These are phyloP conservation scores for Loriculus beryllinus DNA, from an alignment of 2,797 vertebrate genomes.

Conservation along the genomic window DNA sequence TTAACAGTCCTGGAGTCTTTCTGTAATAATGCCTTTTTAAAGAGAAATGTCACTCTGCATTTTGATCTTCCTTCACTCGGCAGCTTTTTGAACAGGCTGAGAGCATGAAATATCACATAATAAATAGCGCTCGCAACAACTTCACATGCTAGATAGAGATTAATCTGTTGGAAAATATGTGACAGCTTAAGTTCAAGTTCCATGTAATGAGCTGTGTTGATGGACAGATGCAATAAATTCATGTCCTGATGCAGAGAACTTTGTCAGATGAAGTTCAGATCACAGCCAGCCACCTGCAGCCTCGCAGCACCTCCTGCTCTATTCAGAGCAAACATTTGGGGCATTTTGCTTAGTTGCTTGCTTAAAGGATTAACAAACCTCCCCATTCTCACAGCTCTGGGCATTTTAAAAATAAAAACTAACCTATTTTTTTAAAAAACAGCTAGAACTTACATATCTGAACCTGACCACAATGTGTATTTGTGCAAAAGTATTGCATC, in stretches of 20 bases:
- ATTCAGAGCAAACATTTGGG: neutral
- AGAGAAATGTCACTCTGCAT: slow-evolving; percentile 8
- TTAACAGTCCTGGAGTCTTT: neutral
- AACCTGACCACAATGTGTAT: neutral
- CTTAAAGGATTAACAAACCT: neutral
- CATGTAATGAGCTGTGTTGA: slow-evolving; percentile 3
- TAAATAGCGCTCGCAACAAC: neutral
- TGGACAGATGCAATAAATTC: slow-evolving; percentile 31
- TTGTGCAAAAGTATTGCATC: neutral
- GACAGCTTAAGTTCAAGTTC: slow-evolving; percentile 37
- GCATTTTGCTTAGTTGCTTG: neutral
- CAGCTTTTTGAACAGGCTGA: slow-evolving; percentile 9
- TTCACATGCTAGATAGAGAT: slow-evolving; percentile 24
- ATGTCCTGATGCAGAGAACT: neutral
- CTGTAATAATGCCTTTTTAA: neutral
- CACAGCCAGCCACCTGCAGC: neutral
- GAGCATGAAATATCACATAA: slow-evolving; percentile 40
- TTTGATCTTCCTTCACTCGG: slow-evolving; percentile 27
- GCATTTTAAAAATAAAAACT: neutral
- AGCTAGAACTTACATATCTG: neutral
- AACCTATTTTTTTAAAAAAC: neutral
- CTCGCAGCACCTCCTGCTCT: neutral
- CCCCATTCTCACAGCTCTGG: neutral
- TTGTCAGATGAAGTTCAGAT: slow-evolving; percentile 33
- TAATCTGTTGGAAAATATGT: slow-evolving; percentile 46